Evolutionary conservation across 53 echinoderm and acorn worm species (phyloP).

Genomic region (Echinarachnius parma): DNA sequence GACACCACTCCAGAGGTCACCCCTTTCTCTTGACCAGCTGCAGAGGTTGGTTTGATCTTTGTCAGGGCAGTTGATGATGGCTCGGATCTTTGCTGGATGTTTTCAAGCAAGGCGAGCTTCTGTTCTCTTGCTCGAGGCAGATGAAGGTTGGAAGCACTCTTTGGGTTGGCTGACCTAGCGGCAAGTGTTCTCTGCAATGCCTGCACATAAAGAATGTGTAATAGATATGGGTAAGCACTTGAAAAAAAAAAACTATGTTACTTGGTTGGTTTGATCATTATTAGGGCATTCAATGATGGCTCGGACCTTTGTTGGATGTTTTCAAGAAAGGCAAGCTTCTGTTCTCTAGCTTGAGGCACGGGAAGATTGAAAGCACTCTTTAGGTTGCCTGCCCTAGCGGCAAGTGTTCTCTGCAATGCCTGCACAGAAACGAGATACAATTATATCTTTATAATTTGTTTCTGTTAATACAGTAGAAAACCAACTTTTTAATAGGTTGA

Average conservation of each 20-base stretch:
- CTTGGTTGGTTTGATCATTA: too few relatives aligned
- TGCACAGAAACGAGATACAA: too few relatives aligned
- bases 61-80: constrained; percentile 30
- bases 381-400: background rate
- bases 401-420: constrained; percentile 10
- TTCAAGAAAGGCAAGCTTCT: background rate
- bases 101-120: constrained; percentile 4
- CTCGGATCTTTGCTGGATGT: constrained; percentile 16
- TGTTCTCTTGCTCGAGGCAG: background rate
- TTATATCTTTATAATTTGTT: too few relatives aligned
- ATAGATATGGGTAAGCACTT: too few relatives aligned
- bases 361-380: background rate
- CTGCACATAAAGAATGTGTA: too few relatives aligned
- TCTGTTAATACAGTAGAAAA: too few relatives aligned
- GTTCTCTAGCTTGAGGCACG: constrained; percentile 1
- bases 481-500: too few relatives aligned
- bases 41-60: constrained; percentile 6
- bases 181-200: constrained; percentile 35
- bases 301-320: constrained; percentile 17
- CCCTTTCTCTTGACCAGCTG: background rate
- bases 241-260: too few relatives aligned
- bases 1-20: constrained; percentile 21
- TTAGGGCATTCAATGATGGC: constrained; percentile 12
- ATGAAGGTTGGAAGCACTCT: background rate
- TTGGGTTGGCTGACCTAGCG: background rate